Evolutionary conservation across 2,113 vertebrate genomes (phyloP), one percentile per base, ranked within the genome.

Genomic region (Sander lucioperca): DNA sequence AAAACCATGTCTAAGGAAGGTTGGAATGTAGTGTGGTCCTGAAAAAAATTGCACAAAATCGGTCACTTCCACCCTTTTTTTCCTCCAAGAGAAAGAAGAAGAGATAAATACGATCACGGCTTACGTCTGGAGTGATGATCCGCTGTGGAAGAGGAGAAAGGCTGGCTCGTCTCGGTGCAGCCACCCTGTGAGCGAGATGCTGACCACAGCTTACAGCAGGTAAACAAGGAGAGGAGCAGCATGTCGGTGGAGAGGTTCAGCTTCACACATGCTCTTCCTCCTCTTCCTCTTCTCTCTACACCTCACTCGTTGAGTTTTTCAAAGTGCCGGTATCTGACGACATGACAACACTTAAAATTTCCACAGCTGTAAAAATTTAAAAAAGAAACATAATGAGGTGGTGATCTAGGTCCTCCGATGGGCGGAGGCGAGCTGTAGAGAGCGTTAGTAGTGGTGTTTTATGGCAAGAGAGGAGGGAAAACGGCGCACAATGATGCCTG

Each of bases 11-110:
- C 86, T 90, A 93, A 91, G 88, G 89, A 92, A 93, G 86, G 86
- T 93, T 92, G 91, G 91, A 94, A 94, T 94, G 93, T 93, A 94
- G 93, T 92, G 92, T 93, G 91, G 80, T 93, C 86, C 90, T 91
- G 87, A 84, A 89, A 87, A 80, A 80, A 83, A 91, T 94, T 93
- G 92, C 92, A 93, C 92, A 75, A 93, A 92, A 83, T 82, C 67
- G 19, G 73, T 90, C 75, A 59, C 48, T 65, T 30, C 56, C 57
- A 47, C n/a, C 45, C 2, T 4, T 82, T 27, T 59, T 71, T 77
- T 63, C 30, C 61, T 73, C 67, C 43, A 25, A 48, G 84, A 78
- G 45, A 65, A 76, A 59, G 71, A 58, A 73, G 62, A 84, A 75
- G 78, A 77, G 75, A 74, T 65, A 23, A 82, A 79, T 63, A 77